Conservation (phyloP, 2,113 vertebrate genomes). For the Psammodynastes pulverulentus region DNA sequence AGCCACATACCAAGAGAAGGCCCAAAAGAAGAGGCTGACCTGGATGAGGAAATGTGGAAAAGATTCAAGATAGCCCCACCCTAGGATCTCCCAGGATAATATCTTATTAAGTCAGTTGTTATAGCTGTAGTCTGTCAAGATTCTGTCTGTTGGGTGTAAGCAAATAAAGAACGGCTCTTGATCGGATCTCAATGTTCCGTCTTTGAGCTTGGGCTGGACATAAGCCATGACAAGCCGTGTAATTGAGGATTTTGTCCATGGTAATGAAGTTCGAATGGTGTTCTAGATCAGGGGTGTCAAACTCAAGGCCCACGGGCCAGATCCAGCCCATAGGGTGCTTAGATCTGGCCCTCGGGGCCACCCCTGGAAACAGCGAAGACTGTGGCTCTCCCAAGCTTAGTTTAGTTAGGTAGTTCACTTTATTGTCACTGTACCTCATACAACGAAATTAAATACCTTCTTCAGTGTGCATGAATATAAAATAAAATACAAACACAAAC, state of each 20-base stretch:
- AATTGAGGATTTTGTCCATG: background rate
- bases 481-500: too few relatives aligned
- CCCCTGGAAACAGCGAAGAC: too few relatives aligned
- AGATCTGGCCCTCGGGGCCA: too few relatives aligned
- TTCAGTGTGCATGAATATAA: too few relatives aligned
- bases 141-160: background rate
- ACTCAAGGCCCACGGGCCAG: too few relatives aligned
- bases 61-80: background rate
- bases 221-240: background rate
- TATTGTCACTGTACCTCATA: too few relatives aligned
- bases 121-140: background rate
- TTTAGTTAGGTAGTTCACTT: too few relatives aligned
- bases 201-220: background rate
- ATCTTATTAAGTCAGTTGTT: background rate
- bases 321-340: too few relatives aligned
- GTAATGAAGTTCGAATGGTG: background rate
- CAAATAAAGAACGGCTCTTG: background rate
- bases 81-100: background rate
- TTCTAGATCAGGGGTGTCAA: background rate
- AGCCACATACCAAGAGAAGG: background rate
- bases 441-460: too few relatives aligned
- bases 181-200: background rate
- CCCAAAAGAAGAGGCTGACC: background rate
- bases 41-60: background rate
- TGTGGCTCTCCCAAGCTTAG: too few relatives aligned